Conservation (phyloP, 2,113 vertebrate genomes). For the Cricetomys ansorgei region DNA sequence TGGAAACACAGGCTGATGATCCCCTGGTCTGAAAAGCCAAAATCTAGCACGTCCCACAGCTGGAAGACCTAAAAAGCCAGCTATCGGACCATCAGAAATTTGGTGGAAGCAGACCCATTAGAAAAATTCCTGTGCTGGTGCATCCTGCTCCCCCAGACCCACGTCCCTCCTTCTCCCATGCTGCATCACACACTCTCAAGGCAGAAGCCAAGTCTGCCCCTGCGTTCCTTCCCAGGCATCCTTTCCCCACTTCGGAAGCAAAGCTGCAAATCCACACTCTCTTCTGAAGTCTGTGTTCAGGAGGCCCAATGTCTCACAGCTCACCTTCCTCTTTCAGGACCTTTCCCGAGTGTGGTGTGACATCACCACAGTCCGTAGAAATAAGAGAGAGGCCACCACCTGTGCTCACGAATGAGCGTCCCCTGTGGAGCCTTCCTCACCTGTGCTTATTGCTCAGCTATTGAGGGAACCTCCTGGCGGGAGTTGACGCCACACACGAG, state of each 20-base stretch:
- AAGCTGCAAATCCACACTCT: neutral
- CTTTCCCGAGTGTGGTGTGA: no score
- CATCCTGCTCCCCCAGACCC: neutral
- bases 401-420: neutral
- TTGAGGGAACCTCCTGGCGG: neutral
- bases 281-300: neutral
- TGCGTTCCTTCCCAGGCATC: no score
- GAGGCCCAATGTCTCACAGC: neutral
- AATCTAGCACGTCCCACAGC: neutral
- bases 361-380: neutral
- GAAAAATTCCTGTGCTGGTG: no score
- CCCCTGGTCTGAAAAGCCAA: neutral
- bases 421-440: neutral
- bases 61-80: neutral
- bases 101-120: neutral
- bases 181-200: neutral
- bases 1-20: neutral
- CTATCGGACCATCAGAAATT: neutral
- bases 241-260: neutral
- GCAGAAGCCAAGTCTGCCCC: neutral
- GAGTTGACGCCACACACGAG: no score
- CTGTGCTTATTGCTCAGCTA: rapidly evolving
- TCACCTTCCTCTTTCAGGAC: neutral
- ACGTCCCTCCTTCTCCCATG: neutral
- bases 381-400: neutral